Evolutionary conservation across 2,797 vertebrate species (phyloP), one percentile per base, ranked within the genome.

Genomic region (Periparus ater): DNA sequence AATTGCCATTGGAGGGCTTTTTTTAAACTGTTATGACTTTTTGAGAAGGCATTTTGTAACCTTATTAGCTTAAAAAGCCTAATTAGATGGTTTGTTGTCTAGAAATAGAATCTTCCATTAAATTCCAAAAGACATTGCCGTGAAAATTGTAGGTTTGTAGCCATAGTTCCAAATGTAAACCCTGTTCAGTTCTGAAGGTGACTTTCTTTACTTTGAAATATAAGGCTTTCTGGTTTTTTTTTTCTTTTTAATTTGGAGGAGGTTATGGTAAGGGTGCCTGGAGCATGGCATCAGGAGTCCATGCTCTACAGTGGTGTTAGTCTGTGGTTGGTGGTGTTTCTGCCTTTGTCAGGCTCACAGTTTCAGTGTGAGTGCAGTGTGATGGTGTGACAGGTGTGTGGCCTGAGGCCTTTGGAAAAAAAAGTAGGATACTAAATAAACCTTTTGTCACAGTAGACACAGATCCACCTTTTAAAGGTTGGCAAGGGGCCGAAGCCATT

Each of bases 121-220:
- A 96, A 93, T 90, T 86, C 63, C 57, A 61, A 25, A 85, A 71
- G 91, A 53, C 30, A 6, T 63, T 58, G 62, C 83, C 6, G 88
- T 89, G 84, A 91, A 93, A 88, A 57, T 82, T 40, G 83, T 79
- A 77, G 67, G n/a, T 91, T 87, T 87, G 80, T 95, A 87, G 89
- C 63, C 53, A 8, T 73, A 62, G 74, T 78, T 96, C 60, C 29
- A 18, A 88, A 78, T 79, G 71, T 80, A 54, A 89, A n/a, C 47
- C 18, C 16, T 29, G 21, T 72, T 84, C 12, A 81, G 45, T 85
- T 88, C 85, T 78, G 71, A 79, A 87, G 76, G 67, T 72, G 75
- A 57, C 76, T 84, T 74, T 55, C 34, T 83, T 72, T 62, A 17
- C 48, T 83, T 88, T 76, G 34, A 67, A 53, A 23, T 81, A 18